Evolutionary conservation across 2,113 vertebrate genomes (phyloP), one percentile per base, ranked within the genome.

Genomic region (Callithrix jacchus): DNA sequence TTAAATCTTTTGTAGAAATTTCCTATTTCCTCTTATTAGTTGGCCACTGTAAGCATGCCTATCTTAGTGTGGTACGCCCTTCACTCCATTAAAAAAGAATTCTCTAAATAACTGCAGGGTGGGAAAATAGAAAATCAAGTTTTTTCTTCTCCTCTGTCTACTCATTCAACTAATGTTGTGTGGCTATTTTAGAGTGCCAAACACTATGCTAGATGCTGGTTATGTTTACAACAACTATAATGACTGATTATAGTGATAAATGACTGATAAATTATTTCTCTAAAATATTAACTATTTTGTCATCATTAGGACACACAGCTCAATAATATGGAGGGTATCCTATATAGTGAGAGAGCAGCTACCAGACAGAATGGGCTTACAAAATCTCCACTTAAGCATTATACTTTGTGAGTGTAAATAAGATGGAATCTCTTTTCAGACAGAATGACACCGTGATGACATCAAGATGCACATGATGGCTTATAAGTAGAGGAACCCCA

Each of bases 221-320:
- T 73, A 88, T 17, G 88, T 61, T 61, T 74, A 66, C 40, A 95
- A 87, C 30, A 84, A 88, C 13, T 68, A 47, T 49, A 23, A 87
- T 27, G 10, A 61, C 58, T 61, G 4, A 61, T 11, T 61, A 27
- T 27, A 61, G 58, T 27, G 58, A 61, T 27, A 90, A 89, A 56
- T 76, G 47, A 83, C 40, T 49, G 9, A 77, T 32, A 87, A 77
- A 42, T 18, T 87, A 73, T 77, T 89, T 94, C 45, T 90, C 45
- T 90, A 87, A 93, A 93, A 80, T 61, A 95, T n/a, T 77, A 89
- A 89, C 14, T 80, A 10, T 88, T 79, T 70, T 89, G n/a, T 64
- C 61, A 70, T n/a, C 35, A 64, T 87, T 90, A 80, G 40, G 42
- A 77, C 35, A 87, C 8, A 80, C 3, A 66, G 27, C 12, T 94